These are phyloP conservation scores for Eulemur albifrons DNA, from an alignment of 2,797 vertebrate species.

Conservation along the genomic window DNA sequence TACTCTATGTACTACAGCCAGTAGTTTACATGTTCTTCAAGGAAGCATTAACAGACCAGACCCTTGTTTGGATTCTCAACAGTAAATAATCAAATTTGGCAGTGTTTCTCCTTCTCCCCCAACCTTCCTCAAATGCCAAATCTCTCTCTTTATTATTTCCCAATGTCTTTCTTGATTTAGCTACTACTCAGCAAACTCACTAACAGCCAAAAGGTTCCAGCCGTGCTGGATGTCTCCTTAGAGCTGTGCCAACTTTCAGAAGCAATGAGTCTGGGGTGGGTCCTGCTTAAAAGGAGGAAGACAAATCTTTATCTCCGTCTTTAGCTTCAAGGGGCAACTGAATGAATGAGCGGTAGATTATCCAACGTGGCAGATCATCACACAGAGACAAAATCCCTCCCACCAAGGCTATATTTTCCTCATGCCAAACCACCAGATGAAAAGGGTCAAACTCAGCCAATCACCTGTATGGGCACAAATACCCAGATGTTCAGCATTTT, in stretches of 20 bases:
- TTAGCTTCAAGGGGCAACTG: constrained; percentile 67
- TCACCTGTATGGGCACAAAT: constrained; percentile 43
- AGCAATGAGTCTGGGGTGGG: constrained; percentile 31
- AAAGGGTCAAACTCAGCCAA: constrained; percentile 49
- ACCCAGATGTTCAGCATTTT: constrained; percentile 57
- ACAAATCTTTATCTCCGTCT: constrained; percentile 68
- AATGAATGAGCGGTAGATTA: constrained; percentile 64
- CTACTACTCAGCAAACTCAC: constrained; percentile 70
- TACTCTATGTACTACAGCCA: constrained; percentile 61
- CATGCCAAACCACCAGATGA: constrained; percentile 32
- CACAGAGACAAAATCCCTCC: constrained; percentile 8
- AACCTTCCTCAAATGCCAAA: constrained; percentile 62
- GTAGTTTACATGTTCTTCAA: constrained; percentile 59
- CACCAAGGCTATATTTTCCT: neutral
- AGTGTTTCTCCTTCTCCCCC: constrained; percentile 21
- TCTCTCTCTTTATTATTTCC: constrained; percentile 68
- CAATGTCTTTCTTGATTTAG: constrained; percentile 69
- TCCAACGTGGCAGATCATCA: constrained; percentile 71
- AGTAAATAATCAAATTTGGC: constrained; percentile 77
- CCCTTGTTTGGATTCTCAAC: constrained; percentile 60
- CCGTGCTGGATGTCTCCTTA: constrained; percentile 55
- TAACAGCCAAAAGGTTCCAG: constrained; percentile 52
- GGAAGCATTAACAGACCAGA: constrained; percentile 63
- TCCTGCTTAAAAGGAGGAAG: constrained; percentile 66
- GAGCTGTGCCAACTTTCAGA: constrained; percentile 61